Conservation (phyloP, 2,888 invertebrate genomes). For the Temnothorax ravouxi region DNA sequence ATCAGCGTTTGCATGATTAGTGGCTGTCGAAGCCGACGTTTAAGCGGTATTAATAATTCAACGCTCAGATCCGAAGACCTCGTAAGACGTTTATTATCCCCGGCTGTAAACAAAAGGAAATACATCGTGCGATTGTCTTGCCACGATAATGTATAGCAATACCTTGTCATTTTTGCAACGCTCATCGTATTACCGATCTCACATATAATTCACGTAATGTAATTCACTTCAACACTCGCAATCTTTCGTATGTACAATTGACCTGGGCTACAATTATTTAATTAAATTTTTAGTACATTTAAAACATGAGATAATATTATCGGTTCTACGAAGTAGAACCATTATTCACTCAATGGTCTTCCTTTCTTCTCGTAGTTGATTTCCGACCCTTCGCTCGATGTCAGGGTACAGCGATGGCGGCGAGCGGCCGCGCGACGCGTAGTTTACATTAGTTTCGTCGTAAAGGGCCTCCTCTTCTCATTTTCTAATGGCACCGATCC, state of each 20-base stretch:
- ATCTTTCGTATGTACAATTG: not conserved
- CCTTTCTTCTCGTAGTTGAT: not conserved
- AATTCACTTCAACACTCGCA: not conserved
- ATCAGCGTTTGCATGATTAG: constrained; percentile 44
- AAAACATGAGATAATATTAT: not conserved
- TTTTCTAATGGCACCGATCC: constrained; percentile 52
- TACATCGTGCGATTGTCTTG: constrained; percentile 26
- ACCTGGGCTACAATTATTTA: not conserved
- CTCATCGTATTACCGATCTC: not conserved
- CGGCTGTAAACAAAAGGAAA: constrained; percentile 51
- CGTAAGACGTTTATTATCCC: constrained; percentile 59
- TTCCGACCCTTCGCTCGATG: not conserved
- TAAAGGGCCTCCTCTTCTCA: constrained; percentile 45
- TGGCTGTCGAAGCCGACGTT: constrained; percentile 39
- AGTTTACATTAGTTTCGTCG: constrained; percentile 66
- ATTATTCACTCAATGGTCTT: not conserved
- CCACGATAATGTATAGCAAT: constrained; percentile 6
- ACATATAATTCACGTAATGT: not conserved
- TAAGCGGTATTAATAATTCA: constrained; percentile 61
- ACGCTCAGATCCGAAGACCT: constrained; percentile 28
- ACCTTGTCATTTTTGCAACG: constrained; percentile 25
- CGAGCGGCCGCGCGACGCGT: constrained; percentile 49
- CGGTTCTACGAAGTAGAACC: not conserved
- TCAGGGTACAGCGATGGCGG: constrained; percentile 39
- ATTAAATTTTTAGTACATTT: not conserved